Evolutionary conservation across 2,797 vertebrate species (phyloP).

Genomic region (Babyrousa celebensis): DNA sequence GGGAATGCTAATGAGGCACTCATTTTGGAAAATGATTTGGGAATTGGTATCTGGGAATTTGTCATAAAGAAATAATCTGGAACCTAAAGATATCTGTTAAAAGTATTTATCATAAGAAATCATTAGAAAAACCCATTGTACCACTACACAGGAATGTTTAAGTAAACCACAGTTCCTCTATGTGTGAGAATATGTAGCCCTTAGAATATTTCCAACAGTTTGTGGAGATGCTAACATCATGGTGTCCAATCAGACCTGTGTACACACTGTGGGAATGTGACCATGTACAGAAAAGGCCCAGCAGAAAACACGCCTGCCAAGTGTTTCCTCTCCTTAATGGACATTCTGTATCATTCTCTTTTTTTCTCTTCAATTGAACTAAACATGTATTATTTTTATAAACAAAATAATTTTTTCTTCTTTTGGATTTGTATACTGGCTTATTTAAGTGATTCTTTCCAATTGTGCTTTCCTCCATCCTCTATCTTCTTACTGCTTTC

Average conservation of each 20-base stretch:
- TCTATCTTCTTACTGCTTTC: no score
- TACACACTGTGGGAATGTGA: background rate
- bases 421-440: no score
- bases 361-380: constrained; percentile 43
- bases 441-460: no score
- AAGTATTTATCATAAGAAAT: constrained; percentile 38
- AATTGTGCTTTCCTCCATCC: no score
- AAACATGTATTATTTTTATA: constrained; percentile 18
- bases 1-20: background rate
- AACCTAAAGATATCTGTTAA: constrained; percentile 57
- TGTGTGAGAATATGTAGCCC: background rate
- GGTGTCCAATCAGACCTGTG: background rate
- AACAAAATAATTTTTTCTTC: background rate
- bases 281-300: background rate
- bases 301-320: background rate
- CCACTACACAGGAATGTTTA: background rate
- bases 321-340: background rate
- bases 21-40: constrained; percentile 27
- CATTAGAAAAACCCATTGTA: background rate
- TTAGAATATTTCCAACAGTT: background rate
- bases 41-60: background rate
- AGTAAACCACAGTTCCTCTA: background rate
- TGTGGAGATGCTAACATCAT: background rate
- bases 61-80: constrained; percentile 37
- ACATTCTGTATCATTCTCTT: constrained; percentile 20